phyloP scores from a whole-genome alignment of 1,140 invertebrate genomes.

The Saxidomus purpurata region DNA sequence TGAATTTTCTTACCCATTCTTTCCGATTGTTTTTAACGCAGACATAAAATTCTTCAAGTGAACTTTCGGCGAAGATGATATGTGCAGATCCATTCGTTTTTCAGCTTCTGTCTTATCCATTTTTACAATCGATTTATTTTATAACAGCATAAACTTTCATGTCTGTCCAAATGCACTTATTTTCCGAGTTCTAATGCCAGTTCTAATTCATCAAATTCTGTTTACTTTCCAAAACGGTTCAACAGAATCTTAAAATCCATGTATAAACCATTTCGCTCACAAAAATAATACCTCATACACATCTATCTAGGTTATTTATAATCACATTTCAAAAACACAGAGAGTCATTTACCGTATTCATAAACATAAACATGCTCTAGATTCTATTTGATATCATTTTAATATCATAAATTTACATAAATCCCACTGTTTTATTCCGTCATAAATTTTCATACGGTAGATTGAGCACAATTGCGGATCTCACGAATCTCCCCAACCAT shows the following conservation, averaged over 20 bases:
- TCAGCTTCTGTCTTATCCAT: conserved; percentile 27
- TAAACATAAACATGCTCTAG: too few species aligned
- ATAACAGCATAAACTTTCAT: background rate
- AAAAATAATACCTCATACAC: too few species aligned
- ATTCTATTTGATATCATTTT: conserved; percentile 10
- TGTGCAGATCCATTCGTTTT: conserved; percentile 2
- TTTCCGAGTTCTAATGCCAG: background rate
- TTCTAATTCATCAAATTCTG: background rate
- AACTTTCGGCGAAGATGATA: conserved; percentile 36
- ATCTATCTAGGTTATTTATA: background rate
- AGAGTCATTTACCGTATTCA: background rate
- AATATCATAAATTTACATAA: conserved; percentile 26
- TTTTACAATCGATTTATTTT: background rate
- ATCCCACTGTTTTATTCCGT: conserved; percentile 25
- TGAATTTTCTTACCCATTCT: conserved; percentile 59
- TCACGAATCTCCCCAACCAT: background rate
- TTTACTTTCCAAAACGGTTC: background rate
- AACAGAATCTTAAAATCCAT: background rate
- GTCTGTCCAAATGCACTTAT: background rate
- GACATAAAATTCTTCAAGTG: conserved; percentile 53
- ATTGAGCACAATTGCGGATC: background rate
- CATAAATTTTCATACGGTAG: background rate
- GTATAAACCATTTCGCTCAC: too few species aligned
- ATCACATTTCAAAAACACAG: conserved; percentile 13
- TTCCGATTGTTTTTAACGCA: conserved; percentile 48